Conservation (phyloP, 2,113 vertebrate species). For the Stictonetta naevosa region DNA sequence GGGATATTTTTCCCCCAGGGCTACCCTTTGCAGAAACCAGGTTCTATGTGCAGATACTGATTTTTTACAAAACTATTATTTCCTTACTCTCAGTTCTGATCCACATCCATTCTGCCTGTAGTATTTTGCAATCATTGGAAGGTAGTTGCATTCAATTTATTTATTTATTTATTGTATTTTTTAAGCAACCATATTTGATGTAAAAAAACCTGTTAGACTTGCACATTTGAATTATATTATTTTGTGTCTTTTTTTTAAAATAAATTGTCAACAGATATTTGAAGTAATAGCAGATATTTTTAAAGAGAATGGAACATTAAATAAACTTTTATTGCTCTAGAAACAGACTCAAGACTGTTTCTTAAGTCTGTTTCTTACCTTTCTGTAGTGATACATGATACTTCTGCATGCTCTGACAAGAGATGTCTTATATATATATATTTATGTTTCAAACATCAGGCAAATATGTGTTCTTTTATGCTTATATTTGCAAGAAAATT, state of each 20-base stretch:
- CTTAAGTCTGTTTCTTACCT: neutral
- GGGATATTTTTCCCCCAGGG: neutral
- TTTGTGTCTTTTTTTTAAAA: neutral
- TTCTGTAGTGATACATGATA: neutral
- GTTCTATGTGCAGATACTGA: neutral
- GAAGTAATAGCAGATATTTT: slow-evolving; percentile 20
- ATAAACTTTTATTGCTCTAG: slow-evolving; percentile 42
- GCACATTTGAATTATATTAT: slow-evolving; percentile 14
- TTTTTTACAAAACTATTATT: slow-evolving; percentile 51
- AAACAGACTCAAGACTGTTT: neutral
- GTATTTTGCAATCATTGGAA: slow-evolving; percentile 8
- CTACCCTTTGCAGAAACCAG: neutral
- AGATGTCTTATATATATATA: neutral
- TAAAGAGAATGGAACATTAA: slow-evolving; percentile 38
- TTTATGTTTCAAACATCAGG: neutral
- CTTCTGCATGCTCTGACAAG: neutral
- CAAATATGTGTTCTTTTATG: neutral
- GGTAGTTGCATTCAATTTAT: neutral
- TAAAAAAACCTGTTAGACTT: neutral
- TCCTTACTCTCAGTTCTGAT: slow-evolving; percentile 19
- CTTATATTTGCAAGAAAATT: neutral
- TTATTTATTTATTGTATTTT: neutral
- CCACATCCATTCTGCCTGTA: neutral
- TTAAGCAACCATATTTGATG: neutral
- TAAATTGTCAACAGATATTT: slow-evolving; percentile 19